Base-by-base conservation (phyloP, 2,113 vertebrate species). In the Anarrhichthys ocellatus region DNA sequence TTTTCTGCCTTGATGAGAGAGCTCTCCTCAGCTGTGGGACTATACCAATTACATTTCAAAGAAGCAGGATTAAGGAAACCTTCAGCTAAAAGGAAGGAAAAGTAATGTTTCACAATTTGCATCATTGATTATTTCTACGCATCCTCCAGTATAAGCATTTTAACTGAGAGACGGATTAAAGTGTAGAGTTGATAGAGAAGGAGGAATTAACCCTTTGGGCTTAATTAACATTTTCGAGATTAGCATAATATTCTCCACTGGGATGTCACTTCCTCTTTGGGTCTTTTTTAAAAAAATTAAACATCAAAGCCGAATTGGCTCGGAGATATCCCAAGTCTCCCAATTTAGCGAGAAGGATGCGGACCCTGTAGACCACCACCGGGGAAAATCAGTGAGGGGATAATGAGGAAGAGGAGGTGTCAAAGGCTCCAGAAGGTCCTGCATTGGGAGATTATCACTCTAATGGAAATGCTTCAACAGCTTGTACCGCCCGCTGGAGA, bases 211-310 rank as follows among this genome's bases (percentile, higher is more conserved):
- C 92, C 94, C 89, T 88, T 92, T 88, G 90, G 93, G 90, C 65
- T 80, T 92, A 94, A 95, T 95, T 94, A 95, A 88, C 91, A 92
- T 94, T 93, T 93, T 78, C 9, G 44, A 90, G 87, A 93, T 95
- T 95, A 93, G 86, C 90, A 93, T 94, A 93, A 94, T 91, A 82
- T 89, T 91, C 77, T 94, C 88, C 80, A 34, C 64, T 85, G 88
- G 87, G 92, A 92, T 89, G 90, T 87, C 88, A 71, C 87, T 88
- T 88, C 68, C 76, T 87, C 81, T 85, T 85, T 88, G 68, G 75
- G 69, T 88, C 78, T 71, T 73, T 81, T 89, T 84, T 32, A 69
- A 75, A 2, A 69, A 75, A 88, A 73, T 78, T 72, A 90, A 91
- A 94, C 91, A 90, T 94, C 93, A 95, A 95, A 94, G 94, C 77